Conservation (phyloP, 2,797 vertebrate species). For the Babyrousa celebensis region DNA sequence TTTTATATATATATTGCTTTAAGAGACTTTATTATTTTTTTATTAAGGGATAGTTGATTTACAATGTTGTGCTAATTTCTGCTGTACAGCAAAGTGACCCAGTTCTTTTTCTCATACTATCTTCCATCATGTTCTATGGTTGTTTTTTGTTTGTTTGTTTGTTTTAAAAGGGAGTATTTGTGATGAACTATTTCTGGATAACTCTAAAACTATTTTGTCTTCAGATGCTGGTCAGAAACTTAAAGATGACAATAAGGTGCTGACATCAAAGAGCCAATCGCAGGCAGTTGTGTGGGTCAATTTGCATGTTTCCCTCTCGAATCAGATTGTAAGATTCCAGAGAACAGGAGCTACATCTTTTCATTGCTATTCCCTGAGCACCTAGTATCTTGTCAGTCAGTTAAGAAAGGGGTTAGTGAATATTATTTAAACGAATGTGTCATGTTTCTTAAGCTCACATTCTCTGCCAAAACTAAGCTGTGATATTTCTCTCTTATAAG, state of each 20-base stretch:
- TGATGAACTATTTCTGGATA: neutral
- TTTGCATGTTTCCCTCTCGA: accelerated
- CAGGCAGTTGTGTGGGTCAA: accelerated
- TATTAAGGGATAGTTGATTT: too few relatives aligned
- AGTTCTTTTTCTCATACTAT: too few relatives aligned
- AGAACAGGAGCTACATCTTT: too few relatives aligned
- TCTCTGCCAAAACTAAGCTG: neutral
- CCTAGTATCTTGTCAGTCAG: neutral
- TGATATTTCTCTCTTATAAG: neutral
- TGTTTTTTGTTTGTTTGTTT: neutral
- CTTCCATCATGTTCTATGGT: too few relatives aligned
- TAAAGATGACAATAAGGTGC: too few relatives aligned
- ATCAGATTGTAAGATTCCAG: neutral
- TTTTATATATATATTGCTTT: neutral
- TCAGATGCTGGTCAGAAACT: neutral
- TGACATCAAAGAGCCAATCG: neutral
- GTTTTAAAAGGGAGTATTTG: neutral
- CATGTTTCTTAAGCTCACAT: neutral
- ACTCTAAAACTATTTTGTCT: neutral
- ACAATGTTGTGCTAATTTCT: too few relatives aligned
- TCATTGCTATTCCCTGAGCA: accelerated
- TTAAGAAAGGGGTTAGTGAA: neutral
- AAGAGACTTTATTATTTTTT: too few relatives aligned
- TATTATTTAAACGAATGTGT: neutral
- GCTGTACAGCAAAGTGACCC: too few relatives aligned